Evolutionary conservation across 2,113 vertebrate genomes (phyloP).

Genomic region (Corvus hawaiiensis): DNA sequence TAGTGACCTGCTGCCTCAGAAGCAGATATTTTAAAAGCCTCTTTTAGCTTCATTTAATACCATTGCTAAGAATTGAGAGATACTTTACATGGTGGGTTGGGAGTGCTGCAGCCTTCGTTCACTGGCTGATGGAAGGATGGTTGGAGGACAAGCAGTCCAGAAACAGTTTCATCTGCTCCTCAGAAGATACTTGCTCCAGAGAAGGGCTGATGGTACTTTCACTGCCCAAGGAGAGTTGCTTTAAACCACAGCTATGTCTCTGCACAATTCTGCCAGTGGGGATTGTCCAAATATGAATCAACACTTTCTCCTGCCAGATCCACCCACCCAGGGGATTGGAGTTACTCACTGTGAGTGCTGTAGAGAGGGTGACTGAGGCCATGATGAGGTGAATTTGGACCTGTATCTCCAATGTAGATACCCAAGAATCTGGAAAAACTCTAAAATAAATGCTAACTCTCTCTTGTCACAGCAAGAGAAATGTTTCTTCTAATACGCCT

Average conservation of each 20-base stretch:
- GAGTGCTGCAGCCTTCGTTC: not conserved
- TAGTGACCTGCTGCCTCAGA: not conserved
- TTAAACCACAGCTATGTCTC: not conserved
- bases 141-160: not conserved
- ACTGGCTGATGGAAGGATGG: not conserved
- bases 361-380: not conserved
- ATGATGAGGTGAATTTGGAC: not conserved
- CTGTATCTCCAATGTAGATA: not conserved
- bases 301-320: not conserved
- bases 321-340: not conserved
- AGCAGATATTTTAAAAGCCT: not conserved
- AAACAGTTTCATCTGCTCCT: not conserved
- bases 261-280: not conserved
- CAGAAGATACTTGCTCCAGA: not conserved
- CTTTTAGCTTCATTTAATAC: not conserved
- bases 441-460: not conserved
- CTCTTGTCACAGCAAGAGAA: not conserved
- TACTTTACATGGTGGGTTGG: not conserved
- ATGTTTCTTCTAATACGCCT: not conserved
- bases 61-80: not conserved
- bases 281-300: not conserved
- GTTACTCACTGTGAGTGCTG: not conserved
- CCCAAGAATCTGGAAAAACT: not conserved
- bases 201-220: not conserved
- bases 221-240: not conserved